Evolutionary conservation across 1,140 invertebrate genomes (phyloP).

Genomic region (Saccostrea echinata): DNA sequence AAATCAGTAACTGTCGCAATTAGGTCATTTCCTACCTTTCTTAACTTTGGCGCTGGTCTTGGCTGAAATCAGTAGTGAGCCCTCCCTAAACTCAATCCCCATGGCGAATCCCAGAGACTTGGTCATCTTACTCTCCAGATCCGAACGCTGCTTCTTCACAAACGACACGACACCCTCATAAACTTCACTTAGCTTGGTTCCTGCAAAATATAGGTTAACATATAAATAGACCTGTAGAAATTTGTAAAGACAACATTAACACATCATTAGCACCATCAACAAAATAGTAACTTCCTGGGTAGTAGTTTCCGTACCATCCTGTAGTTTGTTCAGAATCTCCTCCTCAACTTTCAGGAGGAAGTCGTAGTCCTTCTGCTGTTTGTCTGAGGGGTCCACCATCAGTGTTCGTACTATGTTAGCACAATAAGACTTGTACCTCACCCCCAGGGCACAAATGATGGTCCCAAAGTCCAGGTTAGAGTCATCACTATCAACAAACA

Average conservation of each 20-base stretch:
- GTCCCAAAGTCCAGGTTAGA: constrained; percentile 97
- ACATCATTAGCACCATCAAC: no score
- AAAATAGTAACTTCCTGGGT: no score
- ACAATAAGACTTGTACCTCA: constrained; percentile 98
- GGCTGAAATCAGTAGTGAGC: constrained; percentile 93
- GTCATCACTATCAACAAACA: constrained; percentile 88
- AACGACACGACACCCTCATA: constrained; percentile 91
- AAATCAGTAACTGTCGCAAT: no score
- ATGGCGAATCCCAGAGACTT: constrained; percentile 98
- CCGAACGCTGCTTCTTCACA: constrained; percentile 93
- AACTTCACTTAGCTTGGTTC: constrained; percentile 91
- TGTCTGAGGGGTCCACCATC: constrained; percentile 94
- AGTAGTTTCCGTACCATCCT: constrained; percentile 82
- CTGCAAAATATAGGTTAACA: constrained; percentile 60
- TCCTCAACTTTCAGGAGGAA: constrained; percentile 95
- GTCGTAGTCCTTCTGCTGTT: constrained; percentile 92
- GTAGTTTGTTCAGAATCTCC: constrained; percentile 91
- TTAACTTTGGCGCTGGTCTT: constrained; percentile 91
- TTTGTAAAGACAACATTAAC: no score
- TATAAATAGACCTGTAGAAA: no score
- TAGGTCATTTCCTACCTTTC: constrained; percentile 82
- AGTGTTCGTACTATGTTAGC: constrained; percentile 99
- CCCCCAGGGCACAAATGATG: constrained; percentile 96
- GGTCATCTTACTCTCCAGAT: constrained; percentile 93
- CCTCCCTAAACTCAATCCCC: constrained; percentile 99